These are phyloP conservation scores for Troglohyphantes excavatus DNA, from an alignment of 2,888 invertebrate species.

Conservation along the genomic window DNA sequence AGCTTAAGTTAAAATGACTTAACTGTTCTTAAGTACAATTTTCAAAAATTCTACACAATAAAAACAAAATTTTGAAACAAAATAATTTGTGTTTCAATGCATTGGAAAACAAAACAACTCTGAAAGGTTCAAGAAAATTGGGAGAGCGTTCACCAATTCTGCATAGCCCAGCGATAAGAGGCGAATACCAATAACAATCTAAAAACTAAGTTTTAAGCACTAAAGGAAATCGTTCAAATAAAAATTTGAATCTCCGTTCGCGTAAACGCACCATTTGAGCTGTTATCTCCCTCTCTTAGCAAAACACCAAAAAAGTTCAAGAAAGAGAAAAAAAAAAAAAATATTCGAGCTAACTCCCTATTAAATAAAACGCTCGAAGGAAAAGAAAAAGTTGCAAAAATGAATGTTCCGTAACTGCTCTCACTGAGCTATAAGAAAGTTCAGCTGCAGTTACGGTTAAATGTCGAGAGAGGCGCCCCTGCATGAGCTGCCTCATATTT, in stretches of 20 bases:
- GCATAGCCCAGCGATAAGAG: neutral
- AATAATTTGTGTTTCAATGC: too few species aligned
- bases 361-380: conserved; percentile 44
- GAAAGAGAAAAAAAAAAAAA: conserved; percentile 15
- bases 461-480: neutral
- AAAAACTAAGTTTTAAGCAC: neutral
- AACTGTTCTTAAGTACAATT: too few species aligned
- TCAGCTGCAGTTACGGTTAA: neutral
- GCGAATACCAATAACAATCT: neutral
- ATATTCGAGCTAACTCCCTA: conserved; percentile 35
- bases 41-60: too few species aligned
- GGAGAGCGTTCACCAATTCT: neutral
- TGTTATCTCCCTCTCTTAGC: conserved; percentile 22
- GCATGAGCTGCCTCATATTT: neutral
- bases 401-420: conserved; percentile 46
- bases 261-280: conserved; percentile 56
- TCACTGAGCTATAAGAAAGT: conserved; percentile 1
- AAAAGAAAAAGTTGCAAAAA: conserved; percentile 29
- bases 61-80: too few species aligned
- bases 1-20: too few species aligned
- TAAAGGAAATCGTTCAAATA: conserved; percentile 33
- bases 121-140: neutral
- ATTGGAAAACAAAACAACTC: too few species aligned
- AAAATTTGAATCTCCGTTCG: neutral
- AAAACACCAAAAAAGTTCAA: neutral